Evolutionary conservation across 2,113 vertebrate genomes (phyloP).

Genomic region (Tor tambroides): DNA sequence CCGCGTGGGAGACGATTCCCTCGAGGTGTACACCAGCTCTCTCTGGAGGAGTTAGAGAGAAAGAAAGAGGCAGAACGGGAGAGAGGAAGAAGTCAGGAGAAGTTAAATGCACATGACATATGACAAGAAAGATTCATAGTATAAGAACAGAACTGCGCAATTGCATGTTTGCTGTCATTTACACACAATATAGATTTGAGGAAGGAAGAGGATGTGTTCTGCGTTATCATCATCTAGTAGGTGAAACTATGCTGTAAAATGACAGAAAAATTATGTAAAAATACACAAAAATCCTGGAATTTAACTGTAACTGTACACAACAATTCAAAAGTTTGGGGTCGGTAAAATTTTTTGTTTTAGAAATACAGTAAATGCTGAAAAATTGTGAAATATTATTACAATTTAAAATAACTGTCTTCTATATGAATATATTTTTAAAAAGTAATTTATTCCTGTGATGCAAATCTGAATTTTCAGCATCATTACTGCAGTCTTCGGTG

Average conservation of each 20-base stretch:
- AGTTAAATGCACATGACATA: constrained; percentile 48
- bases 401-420: too few relatives aligned
- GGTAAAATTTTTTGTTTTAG: too few relatives aligned
- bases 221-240: background rate
- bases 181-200: background rate
- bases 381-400: too few relatives aligned
- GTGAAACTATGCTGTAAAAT: too few relatives aligned
- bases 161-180: background rate
- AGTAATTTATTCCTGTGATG: too few relatives aligned
- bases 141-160: background rate
- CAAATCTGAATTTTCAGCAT: too few relatives aligned
- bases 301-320: too few relatives aligned
- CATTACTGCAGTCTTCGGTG: too few relatives aligned
- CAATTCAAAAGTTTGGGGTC: too few relatives aligned
- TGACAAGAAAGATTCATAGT: constrained; percentile 39
- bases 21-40: constrained; percentile 94
- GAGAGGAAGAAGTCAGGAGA: constrained; percentile 22
- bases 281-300: too few relatives aligned
- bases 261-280: background rate
- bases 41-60: constrained; percentile 73
- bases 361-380: too few relatives aligned
- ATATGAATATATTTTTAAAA: too few relatives aligned
- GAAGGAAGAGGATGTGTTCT: background rate
- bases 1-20: constrained; percentile 91
- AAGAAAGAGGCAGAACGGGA: background rate